phyloP scores from a whole-genome alignment of 2,113 vertebrate genomes.

The Aphyosemion australe region DNA sequence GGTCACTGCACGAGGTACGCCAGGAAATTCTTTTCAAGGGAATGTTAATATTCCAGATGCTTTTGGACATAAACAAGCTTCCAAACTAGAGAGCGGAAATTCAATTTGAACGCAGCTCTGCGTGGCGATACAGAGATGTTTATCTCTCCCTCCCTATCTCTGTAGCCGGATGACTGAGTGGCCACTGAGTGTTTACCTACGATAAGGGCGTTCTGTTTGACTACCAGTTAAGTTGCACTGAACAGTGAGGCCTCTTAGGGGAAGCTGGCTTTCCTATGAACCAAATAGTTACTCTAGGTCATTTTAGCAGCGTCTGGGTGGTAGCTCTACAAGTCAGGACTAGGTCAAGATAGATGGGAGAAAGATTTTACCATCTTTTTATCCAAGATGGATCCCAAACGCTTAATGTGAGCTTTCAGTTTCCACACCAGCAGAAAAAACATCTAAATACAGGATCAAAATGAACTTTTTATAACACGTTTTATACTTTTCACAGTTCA shows the following conservation, averaged over 20 bases:
- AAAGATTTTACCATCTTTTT: too few species aligned
- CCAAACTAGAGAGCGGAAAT: slow-evolving; percentile 67
- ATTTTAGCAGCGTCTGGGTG: slow-evolving; percentile 7
- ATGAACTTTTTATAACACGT: too few species aligned
- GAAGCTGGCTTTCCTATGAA: slow-evolving; percentile 33
- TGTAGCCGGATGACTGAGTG: slow-evolving; percentile 61
- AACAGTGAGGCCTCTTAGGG: slow-evolving; percentile 47
- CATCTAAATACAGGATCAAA: too few species aligned
- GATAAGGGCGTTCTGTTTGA: slow-evolving; percentile 71
- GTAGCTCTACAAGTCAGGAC: too few species aligned
- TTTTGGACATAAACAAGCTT: slow-evolving; percentile 73
- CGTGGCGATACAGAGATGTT: slow-evolving; percentile 61
- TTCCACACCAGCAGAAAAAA: too few species aligned
- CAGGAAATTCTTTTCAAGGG: slow-evolving; percentile 74
- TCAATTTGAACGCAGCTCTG: slow-evolving; percentile 64
- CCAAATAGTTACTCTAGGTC: slow-evolving; percentile 21
- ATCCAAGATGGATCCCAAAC: too few species aligned
- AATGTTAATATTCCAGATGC: slow-evolving; percentile 80
- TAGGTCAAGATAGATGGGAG: too few species aligned
- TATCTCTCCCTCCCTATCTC: slow-evolving; percentile 62
- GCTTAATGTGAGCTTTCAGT: too few species aligned
- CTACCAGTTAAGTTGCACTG: slow-evolving; percentile 56
- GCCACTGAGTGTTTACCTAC: slow-evolving; percentile 68
- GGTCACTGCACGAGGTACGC: slow-evolving; percentile 65
- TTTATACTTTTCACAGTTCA: too few species aligned